Conservation (phyloP, 2,888 invertebrate species). For the Dysmachus trigonus region DNA sequence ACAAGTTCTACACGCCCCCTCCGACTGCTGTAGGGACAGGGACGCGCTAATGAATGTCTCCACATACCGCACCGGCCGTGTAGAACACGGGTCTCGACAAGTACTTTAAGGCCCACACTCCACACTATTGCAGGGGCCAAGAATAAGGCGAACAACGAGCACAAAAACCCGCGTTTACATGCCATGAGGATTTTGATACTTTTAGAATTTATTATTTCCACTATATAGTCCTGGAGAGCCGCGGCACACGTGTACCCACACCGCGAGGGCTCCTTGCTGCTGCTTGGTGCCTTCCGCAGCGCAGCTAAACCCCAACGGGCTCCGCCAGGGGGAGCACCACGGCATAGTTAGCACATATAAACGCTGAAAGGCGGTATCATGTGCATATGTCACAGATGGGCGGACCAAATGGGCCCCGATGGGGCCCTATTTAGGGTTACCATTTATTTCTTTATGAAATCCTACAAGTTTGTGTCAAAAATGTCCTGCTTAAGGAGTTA, state of each 20-base stretch:
- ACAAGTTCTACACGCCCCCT: background rate
- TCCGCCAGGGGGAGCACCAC: background rate
- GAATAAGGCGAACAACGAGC: conserved; percentile 5
- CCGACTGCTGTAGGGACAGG: background rate
- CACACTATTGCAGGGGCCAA: background rate
- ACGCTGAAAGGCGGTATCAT: conserved; percentile 10
- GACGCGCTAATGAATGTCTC: conserved; percentile 30
- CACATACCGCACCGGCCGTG: conserved; percentile 30
- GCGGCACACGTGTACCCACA: conserved; percentile 7
- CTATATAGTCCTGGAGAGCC: conserved; percentile 19
- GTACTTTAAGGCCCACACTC: conserved; percentile 32
- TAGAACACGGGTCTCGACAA: conserved; percentile 34
- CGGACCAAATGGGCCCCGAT: background rate
- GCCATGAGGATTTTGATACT: conserved; percentile 30
- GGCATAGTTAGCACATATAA: background rate
- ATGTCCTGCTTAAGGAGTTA: background rate
- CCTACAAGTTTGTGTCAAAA: background rate
- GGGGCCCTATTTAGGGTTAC: background rate
- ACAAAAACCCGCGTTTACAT: conserved; percentile 29
- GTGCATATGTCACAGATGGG: conserved; percentile 5
- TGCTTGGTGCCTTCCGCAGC: background rate
- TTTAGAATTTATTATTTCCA: conserved; percentile 39
- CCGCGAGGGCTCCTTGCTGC: background rate
- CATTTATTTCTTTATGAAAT: background rate
- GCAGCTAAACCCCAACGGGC: background rate